phyloP scores from a whole-genome alignment of 2,888 invertebrate species.

The Protodeltote pygarga region DNA sequence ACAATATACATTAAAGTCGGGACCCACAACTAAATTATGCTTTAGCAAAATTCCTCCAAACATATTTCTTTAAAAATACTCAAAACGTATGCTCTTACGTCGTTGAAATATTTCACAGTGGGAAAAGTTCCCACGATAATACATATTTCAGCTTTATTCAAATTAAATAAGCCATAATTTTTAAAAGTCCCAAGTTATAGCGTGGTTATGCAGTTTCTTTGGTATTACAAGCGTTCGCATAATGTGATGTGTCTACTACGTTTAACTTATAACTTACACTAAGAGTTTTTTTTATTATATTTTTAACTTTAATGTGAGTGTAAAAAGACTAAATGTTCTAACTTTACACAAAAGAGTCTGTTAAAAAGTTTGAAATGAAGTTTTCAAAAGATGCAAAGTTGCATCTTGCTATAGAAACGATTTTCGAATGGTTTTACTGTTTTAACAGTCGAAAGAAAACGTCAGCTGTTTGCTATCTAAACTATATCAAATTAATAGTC shows the following conservation, averaged over 20 bases:
- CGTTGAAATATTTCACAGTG: constrained; percentile 40
- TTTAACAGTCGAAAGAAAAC: constrained; percentile 7
- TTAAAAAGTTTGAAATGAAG: constrained; percentile 20
- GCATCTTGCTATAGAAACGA: constrained; percentile 9
- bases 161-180: constrained; percentile 64
- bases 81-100: constrained; percentile 35
- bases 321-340: constrained; percentile 27
- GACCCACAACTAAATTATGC: constrained; percentile 30
- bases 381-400: constrained; percentile 23
- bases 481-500: no score
- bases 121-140: constrained; percentile 38
- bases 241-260: constrained; percentile 40
- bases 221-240: constrained; percentile 49
- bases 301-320: constrained; percentile 19
- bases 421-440: constrained; percentile 12
- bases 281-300: constrained; percentile 28
- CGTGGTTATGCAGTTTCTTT: constrained; percentile 48
- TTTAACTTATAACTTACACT: constrained; percentile 25
- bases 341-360: constrained; percentile 29
- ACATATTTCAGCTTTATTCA: constrained; percentile 61
- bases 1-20: constrained; percentile 21
- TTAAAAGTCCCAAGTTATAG: constrained; percentile 49
- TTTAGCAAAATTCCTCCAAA: constrained; percentile 18
- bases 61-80: constrained; percentile 34
- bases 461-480: constrained; percentile 4